Conservation (phyloP, 2,797 vertebrate genomes). For the Botia kubotai region DNA sequence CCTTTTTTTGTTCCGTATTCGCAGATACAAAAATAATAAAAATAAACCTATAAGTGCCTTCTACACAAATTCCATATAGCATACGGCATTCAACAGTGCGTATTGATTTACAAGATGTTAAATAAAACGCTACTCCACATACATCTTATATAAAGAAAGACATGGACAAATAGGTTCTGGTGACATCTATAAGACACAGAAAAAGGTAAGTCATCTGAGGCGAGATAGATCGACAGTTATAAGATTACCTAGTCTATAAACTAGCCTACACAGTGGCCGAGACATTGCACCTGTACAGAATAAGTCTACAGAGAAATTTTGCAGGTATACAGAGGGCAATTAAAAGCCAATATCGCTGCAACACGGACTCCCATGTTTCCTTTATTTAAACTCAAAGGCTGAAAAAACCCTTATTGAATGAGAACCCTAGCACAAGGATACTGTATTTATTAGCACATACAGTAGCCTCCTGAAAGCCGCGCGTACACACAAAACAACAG, state of each 20-base stretch:
- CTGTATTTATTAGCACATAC: constrained; percentile 21
- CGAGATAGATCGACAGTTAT: neutral
- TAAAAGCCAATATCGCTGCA: constrained; percentile 7
- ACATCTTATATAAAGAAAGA: neutral
- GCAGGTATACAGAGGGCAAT: constrained; percentile 1
- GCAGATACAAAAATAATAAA: too few relatives aligned
- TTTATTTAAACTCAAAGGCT: neutral
- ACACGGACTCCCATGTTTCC: neutral
- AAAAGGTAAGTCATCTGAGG: neutral
- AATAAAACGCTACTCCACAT: neutral
- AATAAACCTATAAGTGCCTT: too few relatives aligned
- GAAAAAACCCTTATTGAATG: neutral
- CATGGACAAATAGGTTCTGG: neutral
- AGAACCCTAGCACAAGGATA: constrained; percentile 17
- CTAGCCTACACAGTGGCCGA: neutral
- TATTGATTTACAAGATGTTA: neutral
- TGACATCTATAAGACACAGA: neutral
- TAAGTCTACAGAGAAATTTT: neutral
- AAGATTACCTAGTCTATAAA: neutral
- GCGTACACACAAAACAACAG: constrained; percentile 20
- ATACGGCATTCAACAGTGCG: neutral
- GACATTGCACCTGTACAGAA: neutral
- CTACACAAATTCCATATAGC: neutral
- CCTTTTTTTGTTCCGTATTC: too few relatives aligned
- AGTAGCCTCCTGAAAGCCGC: neutral